Percentiles rank a stretch among this genome's conserved stretches.
Conservation (phyloP, 2,113 vertebrate species). For the Bungarus multicinctus region DNA sequence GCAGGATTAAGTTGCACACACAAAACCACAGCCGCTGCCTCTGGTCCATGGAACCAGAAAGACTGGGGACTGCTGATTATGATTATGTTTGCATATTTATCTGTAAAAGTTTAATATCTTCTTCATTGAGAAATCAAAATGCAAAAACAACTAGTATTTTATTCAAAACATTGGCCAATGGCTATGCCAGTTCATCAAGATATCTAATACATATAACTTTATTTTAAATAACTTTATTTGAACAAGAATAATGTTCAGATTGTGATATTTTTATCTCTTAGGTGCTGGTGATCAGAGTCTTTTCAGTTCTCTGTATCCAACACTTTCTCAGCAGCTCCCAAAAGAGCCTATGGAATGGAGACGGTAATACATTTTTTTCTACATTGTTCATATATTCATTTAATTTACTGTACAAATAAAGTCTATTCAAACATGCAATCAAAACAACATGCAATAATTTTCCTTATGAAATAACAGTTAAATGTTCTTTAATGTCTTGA, state of each 20-base stretch:
- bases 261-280: conserved; percentile 59
- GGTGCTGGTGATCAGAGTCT: conserved; percentile 94
- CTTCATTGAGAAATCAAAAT: neutral
- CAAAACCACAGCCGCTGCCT: neutral
- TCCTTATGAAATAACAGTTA: neutral
- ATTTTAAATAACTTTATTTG: neutral
- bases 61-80: neutral
- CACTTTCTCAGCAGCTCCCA: conserved; percentile 91
- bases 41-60: neutral
- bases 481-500: conserved; percentile 3
- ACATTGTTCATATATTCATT: neutral
- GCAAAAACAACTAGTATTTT: neutral
- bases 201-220: neutral
- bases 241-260: neutral
- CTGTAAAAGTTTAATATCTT: neutral
- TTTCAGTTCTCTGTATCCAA: conserved; percentile 87
- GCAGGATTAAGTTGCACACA: neutral
- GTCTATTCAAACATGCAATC: neutral
- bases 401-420: neutral
- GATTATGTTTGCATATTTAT: neutral
- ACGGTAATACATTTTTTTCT: conserved; percentile 67
- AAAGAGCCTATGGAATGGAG: conserved; percentile 98
- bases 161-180: neutral
- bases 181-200: neutral
- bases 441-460: neutral